phyloP scores from a whole-genome alignment of 2,888 invertebrate species.

The Phalangium opilio region DNA sequence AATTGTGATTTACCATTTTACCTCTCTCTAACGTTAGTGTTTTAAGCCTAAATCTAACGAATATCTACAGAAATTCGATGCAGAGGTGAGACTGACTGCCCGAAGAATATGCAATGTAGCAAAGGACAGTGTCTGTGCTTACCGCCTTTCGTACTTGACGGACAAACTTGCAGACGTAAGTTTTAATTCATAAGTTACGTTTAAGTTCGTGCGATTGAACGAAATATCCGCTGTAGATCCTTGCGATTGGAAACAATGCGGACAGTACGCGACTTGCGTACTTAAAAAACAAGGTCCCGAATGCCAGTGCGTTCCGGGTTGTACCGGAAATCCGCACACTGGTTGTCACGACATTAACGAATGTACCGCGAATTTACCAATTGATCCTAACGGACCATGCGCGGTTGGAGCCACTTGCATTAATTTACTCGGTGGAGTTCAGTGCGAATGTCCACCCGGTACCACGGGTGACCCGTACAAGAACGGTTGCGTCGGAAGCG shows the following conservation, averaged over 20 bases:
- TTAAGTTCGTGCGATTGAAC: too few relatives aligned
- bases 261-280: constrained; percentile 75
- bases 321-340: constrained; percentile 65
- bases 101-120: constrained; percentile 71
- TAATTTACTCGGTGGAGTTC: constrained; percentile 65
- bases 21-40: too few relatives aligned
- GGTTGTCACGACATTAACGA: constrained; percentile 76
- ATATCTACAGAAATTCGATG: constrained; percentile 13
- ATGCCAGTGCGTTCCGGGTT: constrained; percentile 39
- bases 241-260: constrained; percentile 75
- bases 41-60: too few relatives aligned
- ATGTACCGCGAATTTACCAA: constrained; percentile 36
- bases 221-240: too few relatives aligned
- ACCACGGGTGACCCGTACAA: constrained; percentile 72
- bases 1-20: too few relatives aligned
- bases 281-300: constrained; percentile 41
- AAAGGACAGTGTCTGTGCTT: constrained; percentile 83
- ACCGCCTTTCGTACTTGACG: constrained; percentile 66
- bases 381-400: constrained; percentile 42
- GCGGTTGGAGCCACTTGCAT: constrained; percentile 76
- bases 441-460: constrained; percentile 47
- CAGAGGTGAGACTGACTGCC: constrained; percentile 45
- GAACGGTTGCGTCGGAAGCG: constrained; percentile 45
- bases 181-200: too few relatives aligned
- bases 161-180: constrained; percentile 67